A percentile compares a stretch with the other conserved stretches of the same genome.
These are phyloP conservation scores for Dione juno DNA, from an alignment of 2,888 invertebrate species.

Conservation along the genomic window DNA sequence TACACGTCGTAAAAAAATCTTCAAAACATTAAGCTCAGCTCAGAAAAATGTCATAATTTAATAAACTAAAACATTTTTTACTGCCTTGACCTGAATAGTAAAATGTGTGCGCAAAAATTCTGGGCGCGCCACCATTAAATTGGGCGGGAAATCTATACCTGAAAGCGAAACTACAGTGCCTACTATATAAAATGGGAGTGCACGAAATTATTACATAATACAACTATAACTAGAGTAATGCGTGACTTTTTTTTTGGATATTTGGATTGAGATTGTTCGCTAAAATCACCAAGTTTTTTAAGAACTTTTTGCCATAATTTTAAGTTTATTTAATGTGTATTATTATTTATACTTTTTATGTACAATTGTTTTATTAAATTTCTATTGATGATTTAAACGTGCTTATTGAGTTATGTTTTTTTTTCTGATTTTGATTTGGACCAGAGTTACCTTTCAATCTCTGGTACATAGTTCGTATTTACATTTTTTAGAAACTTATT, in stretches of 20 bases:
- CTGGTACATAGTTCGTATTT: too few species aligned
- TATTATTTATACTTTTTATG: too few species aligned
- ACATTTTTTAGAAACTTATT: background rate
- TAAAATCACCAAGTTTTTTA: too few species aligned
- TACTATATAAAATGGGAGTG: slow-evolving; percentile 6
- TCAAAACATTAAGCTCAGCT: background rate
- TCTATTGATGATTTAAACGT: too few species aligned
- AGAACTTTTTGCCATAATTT: too few species aligned
- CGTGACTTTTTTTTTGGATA: background rate
- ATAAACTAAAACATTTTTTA: slow-evolving; percentile 32
- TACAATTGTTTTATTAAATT: too few species aligned
- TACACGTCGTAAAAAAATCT: background rate
- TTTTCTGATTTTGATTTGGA: too few species aligned
- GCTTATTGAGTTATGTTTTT: too few species aligned
- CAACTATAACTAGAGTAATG: background rate
- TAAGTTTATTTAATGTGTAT: too few species aligned
- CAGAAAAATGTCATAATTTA: slow-evolving; percentile 14
- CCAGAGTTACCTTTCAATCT: too few species aligned
- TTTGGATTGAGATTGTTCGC: too few species aligned
- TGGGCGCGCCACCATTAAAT: slow-evolving; percentile 52
- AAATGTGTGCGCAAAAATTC: slow-evolving; percentile 51
- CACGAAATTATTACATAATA: slow-evolving; percentile 1
- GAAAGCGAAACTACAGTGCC: slow-evolving; percentile 40
- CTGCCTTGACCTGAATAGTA: slow-evolving; percentile 49
- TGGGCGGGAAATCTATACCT: slow-evolving; percentile 50